A percentile compares a stretch with the other conserved stretches of the same genome.
Evolutionary conservation across 2,113 vertebrate species (phyloP).

Genomic region (Notothenia coriiceps): DNA sequence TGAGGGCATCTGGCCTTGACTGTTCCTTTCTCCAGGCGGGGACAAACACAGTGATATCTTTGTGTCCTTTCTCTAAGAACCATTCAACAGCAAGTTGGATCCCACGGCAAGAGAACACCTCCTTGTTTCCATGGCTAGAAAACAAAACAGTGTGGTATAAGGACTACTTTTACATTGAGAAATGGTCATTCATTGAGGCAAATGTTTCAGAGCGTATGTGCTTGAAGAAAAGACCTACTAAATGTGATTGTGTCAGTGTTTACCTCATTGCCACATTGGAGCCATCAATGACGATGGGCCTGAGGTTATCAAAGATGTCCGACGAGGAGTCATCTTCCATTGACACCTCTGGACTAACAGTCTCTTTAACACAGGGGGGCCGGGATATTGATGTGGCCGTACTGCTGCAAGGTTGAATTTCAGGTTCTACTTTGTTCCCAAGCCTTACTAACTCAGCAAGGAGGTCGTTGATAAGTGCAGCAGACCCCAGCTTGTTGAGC

Average conservation of each 20-base stretch:
- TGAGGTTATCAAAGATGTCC: conserved; percentile 92
- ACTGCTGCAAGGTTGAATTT: conserved; percentile 84
- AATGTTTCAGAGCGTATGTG: background rate
- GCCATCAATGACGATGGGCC: conserved; percentile 96
- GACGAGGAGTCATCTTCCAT: conserved; percentile 92
- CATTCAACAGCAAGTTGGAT: conserved; percentile 98
- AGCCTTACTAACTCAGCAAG: conserved; percentile 96
- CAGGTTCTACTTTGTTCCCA: conserved; percentile 93
- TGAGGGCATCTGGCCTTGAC: conserved; percentile 96
- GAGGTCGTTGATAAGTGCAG: conserved; percentile 95
- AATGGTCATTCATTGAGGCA: background rate
- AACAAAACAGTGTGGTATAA: conserved; percentile 63
- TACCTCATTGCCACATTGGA: conserved; percentile 99
- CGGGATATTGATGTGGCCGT: conserved; percentile 76
- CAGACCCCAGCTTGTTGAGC: conserved; percentile 92
- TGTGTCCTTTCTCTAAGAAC: conserved; percentile 98
- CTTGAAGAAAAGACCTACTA: background rate
- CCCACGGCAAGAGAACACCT: conserved; percentile 97
- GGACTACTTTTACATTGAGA: conserved; percentile 3
- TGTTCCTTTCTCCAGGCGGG: conserved; percentile 99
- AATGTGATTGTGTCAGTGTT: background rate
- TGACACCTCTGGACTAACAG: conserved; percentile 90
- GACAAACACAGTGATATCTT: conserved; percentile 98
- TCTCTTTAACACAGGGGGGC: conserved; percentile 88
- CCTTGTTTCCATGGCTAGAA: conserved; percentile 98